Base-by-base conservation (phyloP, 2,797 vertebrate species). In the Mormyrus hasselquistii region DNA sequence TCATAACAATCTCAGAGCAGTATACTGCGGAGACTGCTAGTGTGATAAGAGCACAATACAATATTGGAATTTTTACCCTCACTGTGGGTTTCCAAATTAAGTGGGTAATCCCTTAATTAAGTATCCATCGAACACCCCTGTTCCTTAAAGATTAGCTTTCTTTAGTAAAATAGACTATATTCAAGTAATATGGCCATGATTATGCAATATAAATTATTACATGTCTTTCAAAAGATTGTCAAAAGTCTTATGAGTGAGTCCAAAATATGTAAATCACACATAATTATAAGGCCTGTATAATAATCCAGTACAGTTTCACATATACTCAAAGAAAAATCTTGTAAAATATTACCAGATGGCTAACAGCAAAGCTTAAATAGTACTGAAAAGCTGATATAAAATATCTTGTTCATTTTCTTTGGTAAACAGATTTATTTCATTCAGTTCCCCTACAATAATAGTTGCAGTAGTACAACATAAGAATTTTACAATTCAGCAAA, bases 91-190 rank as follows among this genome's bases (percentile, higher is more conserved):
- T 84, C 44, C 82, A 84, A 84, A 49, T 84, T 84, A 84, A 84
- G 49, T 19, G 82, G 44, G 82, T 84, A 84, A 52, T 49, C 82
- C 44, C 49, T 84, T 49, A 84, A 84, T 84, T 84, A 49, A 84
- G 82, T 52, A 84, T 84, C 44, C 82, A 84, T 84, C n/a, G 44
- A 84, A 79, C 76, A 79, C 38, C 38, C 76, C 34, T 79, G 29
- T 79, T 79, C 76, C 41, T 79, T 44, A 79, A 47, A 79, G 76
- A 79, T 79, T 79, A 79, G 76, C 76, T 79, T 79, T 79, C 76
- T 79, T 79, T 79, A n/a, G 41, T 29, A 79, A 79, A 79, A 79
- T 79, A 79, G 76, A 79, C 76, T 85, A 50, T 83, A 19, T 44
- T 44, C 38, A 44, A 83, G 76, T 25, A 83, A 19, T 83, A 83